Base-by-base conservation (phyloP, 30 jellyfish, hydroid and myxozoan species). In the Haliclystus octoradiatus region DNA sequence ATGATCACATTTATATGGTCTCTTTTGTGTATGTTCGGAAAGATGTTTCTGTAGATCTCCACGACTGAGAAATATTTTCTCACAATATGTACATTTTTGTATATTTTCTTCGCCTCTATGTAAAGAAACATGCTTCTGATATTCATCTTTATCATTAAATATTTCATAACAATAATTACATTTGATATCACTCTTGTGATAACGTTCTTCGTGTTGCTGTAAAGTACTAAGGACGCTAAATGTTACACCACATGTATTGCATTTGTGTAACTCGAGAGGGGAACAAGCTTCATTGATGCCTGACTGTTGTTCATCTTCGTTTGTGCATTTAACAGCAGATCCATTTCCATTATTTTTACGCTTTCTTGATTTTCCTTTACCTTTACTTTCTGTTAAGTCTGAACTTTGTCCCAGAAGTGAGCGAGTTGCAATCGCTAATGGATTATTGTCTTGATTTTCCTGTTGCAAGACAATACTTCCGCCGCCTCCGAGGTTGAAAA, bases 91-190 rank as follows among this genome's bases (percentile, higher is more conserved):
- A 50, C 99, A 92, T 57, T 72, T 80, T 65, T 72, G 84, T 5
- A 81, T 93, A 63, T 88, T 88, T 57, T 88, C 97, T 72, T 86
- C 94, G 27, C 96, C 94, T 32, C 96, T 85, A 65, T 88, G 97
- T 60, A 92, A 35, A 0, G 93, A 69, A 19, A 88, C 66, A 63
- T 88, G 97, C 67, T 80, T 79, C 27, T 76, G 89, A 61, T 72
- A 88, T 25, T 70, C 72, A 12, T 52, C 63, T 26, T 19, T 65
- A 46, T 72, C 81, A n/a, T 73, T 66, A 62, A 88, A 88, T 3
- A 80, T 53, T 7, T 72, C 77, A 14, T 80, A 80, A 67, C 97
- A 88, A 66, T 72, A 88, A 49, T 63, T 80, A 35, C 97, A 88
- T 35, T 88, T 83, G 62, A 78, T 68, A 47, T 76, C 66, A 3